Evolutionary conservation across 2,113 vertebrate genomes (phyloP).

Genomic region (Mirounga angustirostris): DNA sequence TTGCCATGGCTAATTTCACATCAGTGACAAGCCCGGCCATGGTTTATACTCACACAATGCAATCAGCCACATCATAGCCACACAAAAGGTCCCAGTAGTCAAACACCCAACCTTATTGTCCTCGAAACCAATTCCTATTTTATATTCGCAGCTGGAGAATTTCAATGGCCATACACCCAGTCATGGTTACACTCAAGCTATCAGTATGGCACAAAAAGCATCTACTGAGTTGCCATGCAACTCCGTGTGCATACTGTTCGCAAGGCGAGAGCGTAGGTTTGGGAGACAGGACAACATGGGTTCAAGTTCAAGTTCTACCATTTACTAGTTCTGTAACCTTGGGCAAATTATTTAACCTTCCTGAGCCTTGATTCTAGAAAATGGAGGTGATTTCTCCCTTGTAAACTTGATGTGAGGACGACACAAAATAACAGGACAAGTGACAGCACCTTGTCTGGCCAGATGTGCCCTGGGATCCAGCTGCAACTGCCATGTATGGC

Average conservation of each 20-base stretch:
- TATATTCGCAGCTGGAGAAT: not conserved
- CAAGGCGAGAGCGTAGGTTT: not conserved
- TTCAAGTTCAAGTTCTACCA: constrained; percentile 24
- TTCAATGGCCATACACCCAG: not conserved
- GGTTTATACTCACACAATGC: not conserved
- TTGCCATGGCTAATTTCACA: not conserved
- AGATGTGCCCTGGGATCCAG: not conserved
- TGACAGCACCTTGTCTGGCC: not conserved
- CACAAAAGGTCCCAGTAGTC: not conserved
- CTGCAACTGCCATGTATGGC: constrained; percentile 11
- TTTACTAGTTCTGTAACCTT: not conserved
- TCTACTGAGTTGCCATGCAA: not conserved
- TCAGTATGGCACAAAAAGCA: not conserved
- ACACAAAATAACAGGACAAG: constrained; percentile 29
- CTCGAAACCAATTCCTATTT: not conserved
- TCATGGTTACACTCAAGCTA: not conserved
- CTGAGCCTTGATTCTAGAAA: constrained; percentile 4
- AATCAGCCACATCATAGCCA: not conserved
- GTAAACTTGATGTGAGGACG: constrained; percentile 1
- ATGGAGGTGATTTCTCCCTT: not conserved
- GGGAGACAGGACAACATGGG: not conserved
- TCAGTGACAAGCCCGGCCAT: not conserved
- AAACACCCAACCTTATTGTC: not conserved
- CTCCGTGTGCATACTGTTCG: not conserved
- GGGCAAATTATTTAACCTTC: not conserved